Base-by-base conservation (phyloP, 2,888 invertebrate species). In the Heteromurus nitidus region DNA sequence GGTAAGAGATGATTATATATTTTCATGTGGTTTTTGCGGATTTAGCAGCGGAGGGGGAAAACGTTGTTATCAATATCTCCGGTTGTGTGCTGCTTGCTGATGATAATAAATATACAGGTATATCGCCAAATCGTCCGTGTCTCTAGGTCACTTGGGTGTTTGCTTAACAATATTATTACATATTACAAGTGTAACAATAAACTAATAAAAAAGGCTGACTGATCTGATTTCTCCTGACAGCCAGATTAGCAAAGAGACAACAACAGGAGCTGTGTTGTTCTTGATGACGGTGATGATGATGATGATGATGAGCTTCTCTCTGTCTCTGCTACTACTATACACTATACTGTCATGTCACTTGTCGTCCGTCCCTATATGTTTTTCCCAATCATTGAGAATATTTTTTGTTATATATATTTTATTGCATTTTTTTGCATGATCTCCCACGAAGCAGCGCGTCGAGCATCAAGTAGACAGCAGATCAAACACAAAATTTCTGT, bases 111-210 rank as follows among this genome's bases (percentile, higher is more conserved):
- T 44, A 55, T 69, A 50, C 20, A 62, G 42, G 31, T 44, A 79
- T 72, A 72, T 80, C 79, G 70, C 72, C 79, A 72, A 79, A 74
- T 74, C 79, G 79, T 82, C n/a, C 82, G 74, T 79, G 82, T 82
- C 82, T 82, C 69, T 82, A 82, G 82, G 82, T 82, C 82, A 82
- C 82, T 82, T 82, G 82, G 79, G 79, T 80, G 79, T 80, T 80
- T 67, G 53, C 79, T 80, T 80, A 80, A 80, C 67, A 80, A 72
- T 80, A 80, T 65, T 72, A 62, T 67, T 80, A 80, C 72, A 80
- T 80, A 70, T 53, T 80, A 77, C 70, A 70, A 36, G 64, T 64
- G 77, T 62, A 76, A 76, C 68, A 76, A 76, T 69, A 76, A 44
- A 60, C 68, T 69, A 53, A 69, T 55, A 55, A 47, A 53, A 65